Conservation (phyloP, 2,113 vertebrate genomes). For the Carettochelys insculpta region DNA sequence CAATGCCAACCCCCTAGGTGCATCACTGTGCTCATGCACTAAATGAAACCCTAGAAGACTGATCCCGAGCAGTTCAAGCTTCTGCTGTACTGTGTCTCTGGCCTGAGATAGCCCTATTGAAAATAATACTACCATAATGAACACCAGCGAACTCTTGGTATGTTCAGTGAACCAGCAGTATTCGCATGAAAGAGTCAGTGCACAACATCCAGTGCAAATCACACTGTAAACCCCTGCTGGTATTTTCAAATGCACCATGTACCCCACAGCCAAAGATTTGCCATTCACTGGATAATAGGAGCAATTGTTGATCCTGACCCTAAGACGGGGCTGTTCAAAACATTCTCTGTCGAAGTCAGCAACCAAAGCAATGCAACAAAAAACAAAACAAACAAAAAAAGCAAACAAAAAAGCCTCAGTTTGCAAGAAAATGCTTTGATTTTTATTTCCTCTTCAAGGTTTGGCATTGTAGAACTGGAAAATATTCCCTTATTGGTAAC, state of each 20-base stretch:
- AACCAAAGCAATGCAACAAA: rapidly evolving
- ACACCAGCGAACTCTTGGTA: not conserved
- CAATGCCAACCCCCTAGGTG: no score
- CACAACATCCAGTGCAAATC: not conserved
- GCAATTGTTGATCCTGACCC: not conserved
- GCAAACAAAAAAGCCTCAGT: not conserved
- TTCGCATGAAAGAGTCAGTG: no score
- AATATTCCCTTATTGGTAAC: not conserved
- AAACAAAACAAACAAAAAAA: no score
- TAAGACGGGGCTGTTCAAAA: not conserved
- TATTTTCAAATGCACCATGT: rapidly evolving
- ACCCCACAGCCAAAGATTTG: not conserved
- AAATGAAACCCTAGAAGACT: no score
- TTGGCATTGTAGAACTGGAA: not conserved
- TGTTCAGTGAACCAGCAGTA: not conserved
- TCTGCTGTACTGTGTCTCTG: no score
- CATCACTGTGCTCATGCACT: no score
- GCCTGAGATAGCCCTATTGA: not conserved
- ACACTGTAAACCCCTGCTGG: not conserved
- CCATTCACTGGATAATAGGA: rapidly evolving
- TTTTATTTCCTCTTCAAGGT: not conserved
- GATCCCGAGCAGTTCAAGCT: no score
- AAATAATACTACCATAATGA: not conserved
- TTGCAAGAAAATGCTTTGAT: not conserved
- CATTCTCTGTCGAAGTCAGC: not conserved